Conservation (phyloP, 2,113 vertebrate genomes). For the Trachemys scripta region DNA sequence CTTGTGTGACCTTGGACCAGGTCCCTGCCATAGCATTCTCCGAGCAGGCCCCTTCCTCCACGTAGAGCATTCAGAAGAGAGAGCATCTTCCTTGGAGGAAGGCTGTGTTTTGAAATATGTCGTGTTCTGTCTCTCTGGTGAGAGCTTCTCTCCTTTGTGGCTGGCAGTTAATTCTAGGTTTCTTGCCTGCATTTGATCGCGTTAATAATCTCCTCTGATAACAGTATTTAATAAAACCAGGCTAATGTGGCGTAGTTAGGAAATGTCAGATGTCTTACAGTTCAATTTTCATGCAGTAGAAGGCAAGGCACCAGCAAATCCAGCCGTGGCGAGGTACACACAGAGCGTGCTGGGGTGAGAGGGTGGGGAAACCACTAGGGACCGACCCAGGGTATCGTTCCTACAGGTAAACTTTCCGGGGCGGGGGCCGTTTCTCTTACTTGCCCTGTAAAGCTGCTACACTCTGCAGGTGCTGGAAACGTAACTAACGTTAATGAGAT, state of each 20-base stretch:
- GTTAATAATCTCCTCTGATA: conserved; percentile 73
- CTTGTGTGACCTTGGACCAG: neutral
- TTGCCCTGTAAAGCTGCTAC: neutral
- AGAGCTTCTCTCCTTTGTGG: neutral
- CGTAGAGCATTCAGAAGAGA: neutral
- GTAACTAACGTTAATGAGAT: neutral
- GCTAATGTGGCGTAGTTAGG: conserved; percentile 64
- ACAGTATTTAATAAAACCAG: conserved; percentile 70
- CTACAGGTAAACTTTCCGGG: neutral
- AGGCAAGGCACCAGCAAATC: conserved; percentile 69
- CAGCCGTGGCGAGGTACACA: conserved; percentile 61
- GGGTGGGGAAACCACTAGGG: neutral
- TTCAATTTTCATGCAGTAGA: conserved; percentile 70
- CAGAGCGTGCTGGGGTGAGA: neutral
- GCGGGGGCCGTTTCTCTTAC: neutral
- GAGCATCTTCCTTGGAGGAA: neutral
- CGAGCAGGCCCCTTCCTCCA: neutral
- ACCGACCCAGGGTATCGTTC: neutral
- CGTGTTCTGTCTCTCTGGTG: neutral
- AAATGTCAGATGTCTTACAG: conserved; percentile 67
- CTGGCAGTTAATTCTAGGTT: conserved; percentile 55
- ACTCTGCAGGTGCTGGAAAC: neutral
- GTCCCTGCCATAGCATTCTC: neutral
- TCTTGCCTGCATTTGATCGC: conserved; percentile 57
- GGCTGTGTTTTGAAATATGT: neutral